Percentiles rank a stretch among this genome's conserved stretches.
phyloP scores from a whole-genome alignment of 2,797 vertebrate genomes.

The Paramormyrops hopkinsi region DNA sequence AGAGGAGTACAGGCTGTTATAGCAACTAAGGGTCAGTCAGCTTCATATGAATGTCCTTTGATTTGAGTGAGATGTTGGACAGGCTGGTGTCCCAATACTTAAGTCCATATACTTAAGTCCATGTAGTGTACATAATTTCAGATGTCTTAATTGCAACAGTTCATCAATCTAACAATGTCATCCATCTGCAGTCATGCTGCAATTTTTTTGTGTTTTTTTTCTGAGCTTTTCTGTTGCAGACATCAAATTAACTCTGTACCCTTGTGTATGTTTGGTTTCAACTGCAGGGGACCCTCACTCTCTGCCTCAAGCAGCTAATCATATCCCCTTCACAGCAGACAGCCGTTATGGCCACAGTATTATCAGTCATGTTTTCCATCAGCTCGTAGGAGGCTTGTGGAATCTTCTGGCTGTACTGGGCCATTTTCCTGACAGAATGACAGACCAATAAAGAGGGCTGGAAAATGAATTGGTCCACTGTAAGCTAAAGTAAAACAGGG shows the following conservation, averaged over 20 bases:
- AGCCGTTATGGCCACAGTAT: background rate
- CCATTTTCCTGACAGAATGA: constrained; percentile 11
- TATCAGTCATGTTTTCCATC: background rate
- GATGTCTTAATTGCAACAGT: background rate
- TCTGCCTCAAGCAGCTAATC: constrained; percentile 15
- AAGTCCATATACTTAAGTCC: background rate
- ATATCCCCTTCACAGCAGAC: constrained; percentile 20
- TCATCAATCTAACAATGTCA: background rate
- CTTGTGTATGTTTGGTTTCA: background rate
- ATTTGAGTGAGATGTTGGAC: background rate
- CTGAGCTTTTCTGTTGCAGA: background rate
- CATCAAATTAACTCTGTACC: background rate
- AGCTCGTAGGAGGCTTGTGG: constrained; percentile 1
- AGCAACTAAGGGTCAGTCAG: too few species aligned
- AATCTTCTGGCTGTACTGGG: constrained; percentile 23
- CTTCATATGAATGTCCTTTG: too few species aligned
- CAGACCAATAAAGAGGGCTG: background rate
- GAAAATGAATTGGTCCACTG: background rate
- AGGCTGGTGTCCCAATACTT: background rate
- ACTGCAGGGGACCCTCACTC: background rate
- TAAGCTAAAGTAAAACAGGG: background rate
- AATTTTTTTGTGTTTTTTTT: background rate
- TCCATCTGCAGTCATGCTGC: background rate
- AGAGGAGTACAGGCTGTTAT: too few species aligned
- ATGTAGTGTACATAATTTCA: background rate